phyloP scores from a whole-genome alignment of 2,888 invertebrate species.

The Himalopsyche tibetana region DNA sequence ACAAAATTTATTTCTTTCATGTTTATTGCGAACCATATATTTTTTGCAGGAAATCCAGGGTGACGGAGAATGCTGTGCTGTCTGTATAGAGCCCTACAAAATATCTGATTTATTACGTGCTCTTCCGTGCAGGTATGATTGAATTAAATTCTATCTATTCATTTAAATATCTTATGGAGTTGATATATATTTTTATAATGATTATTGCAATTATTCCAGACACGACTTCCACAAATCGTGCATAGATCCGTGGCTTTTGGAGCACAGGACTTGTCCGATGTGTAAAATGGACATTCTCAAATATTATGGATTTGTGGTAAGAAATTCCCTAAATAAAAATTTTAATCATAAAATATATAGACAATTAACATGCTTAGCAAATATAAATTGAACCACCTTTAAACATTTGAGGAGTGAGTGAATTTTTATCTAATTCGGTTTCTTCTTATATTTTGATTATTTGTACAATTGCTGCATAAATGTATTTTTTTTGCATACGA shows the following conservation, averaged over 20 bases:
- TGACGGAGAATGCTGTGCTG: slow-evolving; percentile 94
- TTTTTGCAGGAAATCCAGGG: slow-evolving; percentile 82
- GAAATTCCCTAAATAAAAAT: slow-evolving; percentile 67
- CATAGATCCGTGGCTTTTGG: slow-evolving; percentile 97
- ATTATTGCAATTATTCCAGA: slow-evolving; percentile 75
- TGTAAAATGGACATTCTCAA: slow-evolving; percentile 97
- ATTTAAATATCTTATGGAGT: background rate
- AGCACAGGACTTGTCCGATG: slow-evolving; percentile 97
- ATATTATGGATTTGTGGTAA: slow-evolving; percentile 91
- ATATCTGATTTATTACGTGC: slow-evolving; percentile 90
- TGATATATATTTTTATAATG: background rate
- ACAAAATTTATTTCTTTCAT: slow-evolving; percentile 48
- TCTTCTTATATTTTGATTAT: too few relatives aligned
- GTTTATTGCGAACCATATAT: too few relatives aligned
- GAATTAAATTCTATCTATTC: background rate
- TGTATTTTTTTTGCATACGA: too few relatives aligned
- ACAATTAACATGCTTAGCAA: too few relatives aligned
- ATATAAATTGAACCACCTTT: too few relatives aligned
- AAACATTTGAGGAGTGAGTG: too few relatives aligned
- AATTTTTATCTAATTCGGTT: too few relatives aligned
- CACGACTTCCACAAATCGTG: slow-evolving; percentile 97
- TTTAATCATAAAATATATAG: too few relatives aligned
- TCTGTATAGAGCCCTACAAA: slow-evolving; percentile 96
- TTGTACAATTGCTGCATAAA: too few relatives aligned
- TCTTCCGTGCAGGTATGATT: slow-evolving; percentile 91